phyloP scores from a whole-genome alignment of 2,888 invertebrate genomes.

The Rotaria macrura region DNA sequence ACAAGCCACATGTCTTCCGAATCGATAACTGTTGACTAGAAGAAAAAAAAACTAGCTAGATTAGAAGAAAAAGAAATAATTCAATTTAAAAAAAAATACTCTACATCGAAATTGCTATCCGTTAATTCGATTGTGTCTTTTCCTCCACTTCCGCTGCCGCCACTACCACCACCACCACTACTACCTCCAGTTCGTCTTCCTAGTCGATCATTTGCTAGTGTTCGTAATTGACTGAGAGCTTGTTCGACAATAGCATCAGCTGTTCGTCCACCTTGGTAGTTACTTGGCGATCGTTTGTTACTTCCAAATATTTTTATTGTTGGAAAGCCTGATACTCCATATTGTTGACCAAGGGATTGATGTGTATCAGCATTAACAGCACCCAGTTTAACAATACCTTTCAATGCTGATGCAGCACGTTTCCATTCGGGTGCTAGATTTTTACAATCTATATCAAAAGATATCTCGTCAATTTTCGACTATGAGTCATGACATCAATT shows the following conservation, averaged over 20 bases:
- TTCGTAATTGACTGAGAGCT: slow-evolving; percentile 66
- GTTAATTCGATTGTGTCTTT: slow-evolving; percentile 78
- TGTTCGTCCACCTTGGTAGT: slow-evolving; percentile 72
- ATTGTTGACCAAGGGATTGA: slow-evolving; percentile 67
- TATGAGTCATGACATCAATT: not conserved
- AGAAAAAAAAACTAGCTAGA: not conserved
- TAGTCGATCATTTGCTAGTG: slow-evolving; percentile 62
- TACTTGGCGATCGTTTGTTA: slow-evolving; percentile 69
- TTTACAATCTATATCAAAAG: slow-evolving; percentile 56
- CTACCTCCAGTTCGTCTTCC: slow-evolving; percentile 52
- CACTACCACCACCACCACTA: slow-evolving; percentile 38
- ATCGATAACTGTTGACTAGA: slow-evolving; percentile 61
- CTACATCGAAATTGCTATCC: slow-evolving; percentile 78
- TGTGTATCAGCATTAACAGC: slow-evolving; percentile 84
- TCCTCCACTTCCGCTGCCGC: slow-evolving; percentile 40
- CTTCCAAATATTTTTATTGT: slow-evolving; percentile 84
- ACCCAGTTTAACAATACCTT: slow-evolving; percentile 86
- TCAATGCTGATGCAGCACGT: slow-evolving; percentile 80
- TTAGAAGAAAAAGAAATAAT: no score
- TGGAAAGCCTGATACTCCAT: slow-evolving; percentile 78
- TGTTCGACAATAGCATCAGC: slow-evolving; percentile 76
- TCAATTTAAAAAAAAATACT: slow-evolving; percentile 42
- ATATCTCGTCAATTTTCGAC: not conserved
- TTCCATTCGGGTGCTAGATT: slow-evolving; percentile 79
- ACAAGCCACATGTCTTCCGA: slow-evolving; percentile 93